A percentile compares a stretch with the other conserved stretches of the same genome.
phyloP scores from a whole-genome alignment of 2,113 vertebrate genomes.

The Cochlearius cochlearius region DNA sequence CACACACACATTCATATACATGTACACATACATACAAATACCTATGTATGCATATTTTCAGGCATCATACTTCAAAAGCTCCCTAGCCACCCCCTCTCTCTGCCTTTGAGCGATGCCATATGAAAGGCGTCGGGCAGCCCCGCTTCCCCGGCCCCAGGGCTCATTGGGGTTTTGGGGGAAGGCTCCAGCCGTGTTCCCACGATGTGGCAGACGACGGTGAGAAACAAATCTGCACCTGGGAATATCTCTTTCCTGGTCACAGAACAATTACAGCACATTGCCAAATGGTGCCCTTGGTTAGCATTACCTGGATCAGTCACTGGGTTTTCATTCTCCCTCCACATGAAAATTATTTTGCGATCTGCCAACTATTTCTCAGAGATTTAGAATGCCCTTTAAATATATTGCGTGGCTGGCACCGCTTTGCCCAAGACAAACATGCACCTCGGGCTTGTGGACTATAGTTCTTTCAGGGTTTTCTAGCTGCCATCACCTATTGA shows the following conservation, averaged over 20 bases:
- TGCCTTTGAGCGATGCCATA: neutral
- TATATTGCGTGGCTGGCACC: neutral
- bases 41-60: neutral
- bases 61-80: neutral
- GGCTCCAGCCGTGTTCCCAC: neutral
- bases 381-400: slow-evolving; percentile 47
- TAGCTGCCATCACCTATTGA: slow-evolving; percentile 36
- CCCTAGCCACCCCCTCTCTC: too few relatives aligned
- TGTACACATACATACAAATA: neutral
- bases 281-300: neutral
- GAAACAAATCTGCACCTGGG: neutral
- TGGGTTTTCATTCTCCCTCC: neutral
- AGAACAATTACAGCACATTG: neutral
- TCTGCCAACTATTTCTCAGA: neutral
- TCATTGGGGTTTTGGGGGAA: fast-evolving
- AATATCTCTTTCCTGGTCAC: neutral
- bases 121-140: fast-evolving
- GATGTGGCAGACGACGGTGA: fast-evolving
- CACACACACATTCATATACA: neutral
- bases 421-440: slow-evolving; percentile 21
- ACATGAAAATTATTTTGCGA: neutral
- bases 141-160: fast-evolving
- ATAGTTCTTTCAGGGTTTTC: neutral
- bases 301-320: neutral
- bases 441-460: neutral